phyloP scores from a whole-genome alignment of 1,140 invertebrate species.

The Bicyclus anynana region DNA sequence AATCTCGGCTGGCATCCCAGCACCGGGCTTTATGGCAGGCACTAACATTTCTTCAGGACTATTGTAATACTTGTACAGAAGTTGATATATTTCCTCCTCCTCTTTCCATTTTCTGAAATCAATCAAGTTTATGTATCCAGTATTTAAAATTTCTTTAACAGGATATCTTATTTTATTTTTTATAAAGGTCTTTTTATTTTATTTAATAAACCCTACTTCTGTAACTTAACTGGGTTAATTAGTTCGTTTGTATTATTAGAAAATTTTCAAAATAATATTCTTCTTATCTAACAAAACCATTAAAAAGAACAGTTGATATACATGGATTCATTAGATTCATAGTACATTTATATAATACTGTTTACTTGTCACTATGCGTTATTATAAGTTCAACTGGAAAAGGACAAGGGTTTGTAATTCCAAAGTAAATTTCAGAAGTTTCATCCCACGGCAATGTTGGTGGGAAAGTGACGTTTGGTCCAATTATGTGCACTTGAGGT shows the following conservation, averaged over 20 bases:
- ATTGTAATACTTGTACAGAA: conserved; percentile 61
- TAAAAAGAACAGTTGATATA: no score
- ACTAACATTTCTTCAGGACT: conserved; percentile 64
- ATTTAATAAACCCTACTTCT: no score
- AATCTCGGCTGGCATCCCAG: conserved; percentile 46
- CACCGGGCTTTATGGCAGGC: conserved; percentile 49
- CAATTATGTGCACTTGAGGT: conserved; percentile 60
- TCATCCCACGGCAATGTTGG: conserved; percentile 64
- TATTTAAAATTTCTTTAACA: not conserved
- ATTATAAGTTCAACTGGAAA: conserved; percentile 68
- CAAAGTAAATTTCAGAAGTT: conserved; percentile 58
- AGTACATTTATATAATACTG: not conserved
- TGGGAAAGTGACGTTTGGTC: conserved; percentile 51
- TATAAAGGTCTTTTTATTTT: no score
- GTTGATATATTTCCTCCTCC: conserved; percentile 60
- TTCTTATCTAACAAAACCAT: no score
- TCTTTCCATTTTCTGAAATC: conserved; percentile 56
- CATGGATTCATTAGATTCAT: not conserved
- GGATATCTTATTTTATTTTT: not conserved
- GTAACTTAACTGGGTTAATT: no score
- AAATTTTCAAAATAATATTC: no score
- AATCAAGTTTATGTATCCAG: not conserved
- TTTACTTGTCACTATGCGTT: conserved; percentile 62
- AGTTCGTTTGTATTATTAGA: no score
- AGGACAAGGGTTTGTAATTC: conserved; percentile 62